Base-by-base conservation (phyloP, 2,888 invertebrate species). In the Dasysyrphus tricinctus region DNA sequence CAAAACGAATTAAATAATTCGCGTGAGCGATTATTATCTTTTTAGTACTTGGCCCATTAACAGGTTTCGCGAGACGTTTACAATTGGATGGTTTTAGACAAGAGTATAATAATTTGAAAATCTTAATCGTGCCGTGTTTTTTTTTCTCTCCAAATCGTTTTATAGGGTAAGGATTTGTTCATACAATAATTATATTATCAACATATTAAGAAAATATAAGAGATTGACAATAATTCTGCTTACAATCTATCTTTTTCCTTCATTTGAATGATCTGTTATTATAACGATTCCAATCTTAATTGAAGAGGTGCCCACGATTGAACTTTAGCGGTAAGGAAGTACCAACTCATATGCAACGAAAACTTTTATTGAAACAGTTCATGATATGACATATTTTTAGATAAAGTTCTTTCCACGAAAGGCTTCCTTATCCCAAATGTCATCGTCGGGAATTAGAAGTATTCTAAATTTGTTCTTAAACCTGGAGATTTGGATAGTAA, bases 21-120 rank as follows among this genome's bases (percentile, higher is more conserved):
- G 81, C 85, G 85, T 74, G 81, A 63, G 81, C 57, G 81, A 81
- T 85, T 77, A 80, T 42, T 42, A 67, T 85, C 80, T 80, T 80
- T 77, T 61, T 69, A 85, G 73, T 84, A 77, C 65, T 72, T 80
- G 67, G 42, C 61, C 69, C 77, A 80, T 80, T 85, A 80, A 80
- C 85, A 81, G 80, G 77, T 77, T 76, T 70, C 29, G 70, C 69
- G 63, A 74, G 80, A 80, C 80, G 57, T 84, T 79, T 72, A 59
- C 80, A 78, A 81, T 73, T 81, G 85, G 11, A 56, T 67, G 49
- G 29, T 32, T 77, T 19, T 63, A 74, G 77, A 85, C 80, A 70
- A 85, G 74, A 65, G 70, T 57, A 65, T 61, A 70, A 74, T 80
- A 63, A 42, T 44, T 69, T 69, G 19, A 51, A 34, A 51, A 51